phyloP scores from a whole-genome alignment of 1,140 invertebrate species.

The Mamestra configurata region DNA sequence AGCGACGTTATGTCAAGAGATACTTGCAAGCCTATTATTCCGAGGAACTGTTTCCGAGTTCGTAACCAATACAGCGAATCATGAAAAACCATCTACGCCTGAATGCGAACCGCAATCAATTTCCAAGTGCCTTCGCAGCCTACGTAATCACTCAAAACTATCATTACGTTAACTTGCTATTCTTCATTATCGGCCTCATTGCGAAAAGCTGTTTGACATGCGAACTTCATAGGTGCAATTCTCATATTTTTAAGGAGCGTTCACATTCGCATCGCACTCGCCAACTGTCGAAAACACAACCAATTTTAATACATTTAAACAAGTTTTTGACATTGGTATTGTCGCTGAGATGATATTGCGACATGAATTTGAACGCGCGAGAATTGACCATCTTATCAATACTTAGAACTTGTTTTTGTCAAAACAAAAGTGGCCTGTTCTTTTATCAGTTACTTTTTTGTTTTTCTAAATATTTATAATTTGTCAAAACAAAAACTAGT shows the following conservation, averaged over 20 bases:
- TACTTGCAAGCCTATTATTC: constrained; percentile 2
- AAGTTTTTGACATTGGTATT: too few relatives aligned
- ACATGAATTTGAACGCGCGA: too few relatives aligned
- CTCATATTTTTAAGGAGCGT: too few relatives aligned
- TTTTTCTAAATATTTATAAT: too few relatives aligned
- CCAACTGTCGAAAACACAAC: too few relatives aligned
- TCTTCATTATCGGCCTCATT: constrained; percentile 30
- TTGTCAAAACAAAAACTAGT: too few relatives aligned
- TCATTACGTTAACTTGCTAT: constrained; percentile 55
- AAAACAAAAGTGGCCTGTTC: not conserved
- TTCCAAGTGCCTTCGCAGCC: constrained; percentile 64
- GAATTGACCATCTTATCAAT: too few relatives aligned
- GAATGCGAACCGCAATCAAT: constrained; percentile 61
- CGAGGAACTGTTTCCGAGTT: constrained; percentile 77
- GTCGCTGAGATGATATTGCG: too few relatives aligned
- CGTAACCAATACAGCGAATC: constrained; percentile 61
- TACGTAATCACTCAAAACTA: constrained; percentile 73
- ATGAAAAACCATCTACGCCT: constrained; percentile 70
- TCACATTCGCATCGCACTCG: too few relatives aligned
- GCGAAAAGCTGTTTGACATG: not conserved
- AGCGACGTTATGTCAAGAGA: constrained; percentile 45
- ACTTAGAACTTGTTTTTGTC: not conserved
- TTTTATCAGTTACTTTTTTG: not conserved
- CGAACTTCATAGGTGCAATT: not conserved
- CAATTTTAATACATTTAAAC: too few relatives aligned